Evolutionary conservation across 1,140 invertebrate genomes (phyloP).

Genomic region (Heliothis virescens): DNA sequence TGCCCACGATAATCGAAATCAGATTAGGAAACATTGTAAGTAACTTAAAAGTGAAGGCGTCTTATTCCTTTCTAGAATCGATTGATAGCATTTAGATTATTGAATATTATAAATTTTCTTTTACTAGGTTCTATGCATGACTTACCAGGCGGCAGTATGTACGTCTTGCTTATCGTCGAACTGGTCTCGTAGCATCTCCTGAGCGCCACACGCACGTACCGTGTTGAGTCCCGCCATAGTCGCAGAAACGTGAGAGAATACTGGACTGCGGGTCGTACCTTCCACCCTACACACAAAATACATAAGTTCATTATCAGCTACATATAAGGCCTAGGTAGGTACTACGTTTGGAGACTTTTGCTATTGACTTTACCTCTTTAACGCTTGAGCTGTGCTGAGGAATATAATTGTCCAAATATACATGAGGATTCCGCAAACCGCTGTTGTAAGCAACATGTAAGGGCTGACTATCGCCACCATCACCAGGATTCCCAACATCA

Average conservation of each 20-base stretch:
- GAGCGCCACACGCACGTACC: slow-evolving; percentile 90
- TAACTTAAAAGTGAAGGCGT: too few relatives aligned
- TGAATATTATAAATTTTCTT: too few relatives aligned
- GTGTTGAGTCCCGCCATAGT: slow-evolving; percentile 93
- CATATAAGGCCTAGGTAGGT: too few relatives aligned
- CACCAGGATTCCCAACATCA: slow-evolving; percentile 86
- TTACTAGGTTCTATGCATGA: background rate
- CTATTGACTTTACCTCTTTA: slow-evolving; percentile 87
- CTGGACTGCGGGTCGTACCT: slow-evolving; percentile 88
- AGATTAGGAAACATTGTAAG: background rate
- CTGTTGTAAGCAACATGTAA: slow-evolving; percentile 90
- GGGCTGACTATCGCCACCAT: slow-evolving; percentile 91
- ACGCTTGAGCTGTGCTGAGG: slow-evolving; percentile 91
- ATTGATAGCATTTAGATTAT: too few relatives aligned
- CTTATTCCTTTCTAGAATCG: too few relatives aligned
- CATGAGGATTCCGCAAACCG: slow-evolving; percentile 89
- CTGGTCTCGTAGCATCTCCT: slow-evolving; percentile 90
- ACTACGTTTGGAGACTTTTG: background rate
- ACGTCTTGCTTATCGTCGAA: slow-evolving; percentile 91
- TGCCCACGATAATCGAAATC: too few relatives aligned
- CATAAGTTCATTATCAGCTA: background rate
- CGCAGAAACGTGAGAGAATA: slow-evolving; percentile 92
- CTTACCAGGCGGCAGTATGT: slow-evolving; percentile 86
- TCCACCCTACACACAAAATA: slow-evolving; percentile 71
- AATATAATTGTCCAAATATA: slow-evolving; percentile 91